Evolutionary conservation across 2,888 invertebrate genomes (phyloP), one percentile per base, ranked within the genome.

Genomic region (Cataglyphis rosenhaueri): DNA sequence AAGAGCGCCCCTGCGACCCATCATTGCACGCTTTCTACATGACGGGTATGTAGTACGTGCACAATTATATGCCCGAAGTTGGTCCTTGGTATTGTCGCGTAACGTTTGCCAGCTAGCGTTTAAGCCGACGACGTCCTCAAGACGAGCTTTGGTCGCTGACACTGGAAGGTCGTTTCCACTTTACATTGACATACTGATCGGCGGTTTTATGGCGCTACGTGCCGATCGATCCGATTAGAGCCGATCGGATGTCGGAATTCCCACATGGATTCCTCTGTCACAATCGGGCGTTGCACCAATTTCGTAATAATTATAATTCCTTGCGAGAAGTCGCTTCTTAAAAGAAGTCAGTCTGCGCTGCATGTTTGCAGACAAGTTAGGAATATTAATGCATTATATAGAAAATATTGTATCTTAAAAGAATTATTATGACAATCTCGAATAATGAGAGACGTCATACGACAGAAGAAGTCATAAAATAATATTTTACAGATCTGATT

Each of bases 131-230:
- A 25, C 79, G 92, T 91, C 91, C 89, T 90, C 87, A 90, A 88
- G 90, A 87, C 88, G 85, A 84, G 85, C 85, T 85, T 91, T 79
- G 92, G 92, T 92, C 91, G 92, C 91, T 92, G 92, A 92, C 92
- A 91, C 91, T 91, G 90, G 89, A 92, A 92, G 92, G 92, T 87
- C 92, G 89, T 86, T 87, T 88, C 86, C 84, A 86, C 86, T 87
- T 89, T 86, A 84, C 88, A 90, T 90, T 90, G 85, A 90, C 89
- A 90, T 70, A 89, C 86, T 90, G 85, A 84, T 87, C 84, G 85
- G 78, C 55, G 82, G 65, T 88, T 89, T 89, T 89, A 88, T 84
- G 81, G 82, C 73, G 74, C 73, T 85, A 90, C 87, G 86, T 85
- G 88, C 84, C 81, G 78, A 64, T 76, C 75, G 78, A 70, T 2